These are phyloP conservation scores for Scaptodrosophila lebanonensis DNA, from an alignment of 1,140 invertebrate genomes.

Conservation along the genomic window DNA sequence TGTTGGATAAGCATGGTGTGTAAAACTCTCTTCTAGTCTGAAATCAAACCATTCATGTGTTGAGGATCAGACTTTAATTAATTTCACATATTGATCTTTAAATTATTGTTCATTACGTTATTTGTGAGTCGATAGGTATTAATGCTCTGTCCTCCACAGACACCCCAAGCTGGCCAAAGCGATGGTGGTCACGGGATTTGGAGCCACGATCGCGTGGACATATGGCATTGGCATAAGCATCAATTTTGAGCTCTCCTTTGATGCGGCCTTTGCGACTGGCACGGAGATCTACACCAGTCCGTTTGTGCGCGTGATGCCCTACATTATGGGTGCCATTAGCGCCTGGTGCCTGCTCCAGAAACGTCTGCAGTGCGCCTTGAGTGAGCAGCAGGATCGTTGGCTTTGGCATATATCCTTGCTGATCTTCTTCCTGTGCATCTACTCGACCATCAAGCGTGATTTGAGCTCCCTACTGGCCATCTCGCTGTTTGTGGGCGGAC, in stretches of 20 bases:
- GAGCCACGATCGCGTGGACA: conserved; percentile 54
- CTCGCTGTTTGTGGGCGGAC: conserved; percentile 61
- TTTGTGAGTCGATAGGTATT: too few species aligned
- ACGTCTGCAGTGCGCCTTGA: conserved; percentile 20
- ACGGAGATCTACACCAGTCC: conserved; percentile 75
- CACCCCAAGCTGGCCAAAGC: conserved; percentile 54
- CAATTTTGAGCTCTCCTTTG: conserved; percentile 70
- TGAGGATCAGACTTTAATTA: too few species aligned
- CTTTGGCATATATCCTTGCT: conserved; percentile 62
- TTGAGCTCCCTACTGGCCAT: conserved; percentile 53
- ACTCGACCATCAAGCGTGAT: conserved; percentile 66
- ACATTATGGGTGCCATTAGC: conserved; percentile 59
- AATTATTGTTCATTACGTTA: too few species aligned
- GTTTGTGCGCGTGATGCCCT: conserved; percentile 68
- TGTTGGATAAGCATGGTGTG: too few species aligned
- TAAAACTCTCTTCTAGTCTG: too few species aligned
- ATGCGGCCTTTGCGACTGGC: conserved; percentile 66
- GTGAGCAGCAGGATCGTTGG: conserved; percentile 46
- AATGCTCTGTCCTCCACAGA: conserved; percentile 17
- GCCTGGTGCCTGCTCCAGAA: conserved; percentile 57
- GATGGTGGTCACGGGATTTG: conserved; percentile 34
- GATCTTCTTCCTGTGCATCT: conserved; percentile 66
- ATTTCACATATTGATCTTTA: too few species aligned
- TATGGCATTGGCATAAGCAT: conserved; percentile 52
- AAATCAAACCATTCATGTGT: too few species aligned